Base-by-base conservation (phyloP, 2,113 vertebrate genomes). In the Apistogramma diplotaenia region DNA sequence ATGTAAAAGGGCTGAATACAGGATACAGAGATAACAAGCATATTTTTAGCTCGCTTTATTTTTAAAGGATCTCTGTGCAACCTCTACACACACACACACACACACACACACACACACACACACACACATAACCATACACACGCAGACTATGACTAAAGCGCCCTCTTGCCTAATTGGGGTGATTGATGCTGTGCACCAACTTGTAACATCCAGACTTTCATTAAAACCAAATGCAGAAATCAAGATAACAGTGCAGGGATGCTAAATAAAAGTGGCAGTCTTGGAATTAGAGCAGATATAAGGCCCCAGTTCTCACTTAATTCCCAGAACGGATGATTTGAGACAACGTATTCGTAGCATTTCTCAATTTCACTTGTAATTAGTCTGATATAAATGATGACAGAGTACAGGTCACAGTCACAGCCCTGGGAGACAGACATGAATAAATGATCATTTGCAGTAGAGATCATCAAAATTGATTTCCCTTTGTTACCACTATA, bases 211-310 rank as follows among this genome's bases (percentile, higher is more conserved):
- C 84, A 75, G 73, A 85, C 71, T 90, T 91, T 89, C 90, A 92
- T 89, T 91, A 86, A 86, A 92, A 83, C 74, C 73, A 86, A 92
- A 90, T 81, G 49, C 81, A 86, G 56, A 87, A 83, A 89, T 93
- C 87, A 76, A 89, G 85, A 91, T 89, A 92, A 89, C 54, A 40
- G 85, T 51, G 72, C 75, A 54, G 70, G 82, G 61, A 85, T 75
- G 25, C 84, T 91, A 86, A 90, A 87, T 85, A 88, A 87, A 89
- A 83, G 78, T 91, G 93, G 88, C 85, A 91, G 92, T 85, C 91
- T 89, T 82, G 90, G 85, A 93, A 95, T 92, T 93, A 74, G 72
- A 84, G 78, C 40, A 87, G 91, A 95, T 94, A 92, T 81, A 87
- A 93, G 77, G 86, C 80, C 46, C 43, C 59, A 70, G 76, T 84